Percentiles rank a stretch among this genome's conserved stretches.
Conservation (phyloP, 2,113 vertebrate genomes). For the Pseudopodoces humilis region DNA sequence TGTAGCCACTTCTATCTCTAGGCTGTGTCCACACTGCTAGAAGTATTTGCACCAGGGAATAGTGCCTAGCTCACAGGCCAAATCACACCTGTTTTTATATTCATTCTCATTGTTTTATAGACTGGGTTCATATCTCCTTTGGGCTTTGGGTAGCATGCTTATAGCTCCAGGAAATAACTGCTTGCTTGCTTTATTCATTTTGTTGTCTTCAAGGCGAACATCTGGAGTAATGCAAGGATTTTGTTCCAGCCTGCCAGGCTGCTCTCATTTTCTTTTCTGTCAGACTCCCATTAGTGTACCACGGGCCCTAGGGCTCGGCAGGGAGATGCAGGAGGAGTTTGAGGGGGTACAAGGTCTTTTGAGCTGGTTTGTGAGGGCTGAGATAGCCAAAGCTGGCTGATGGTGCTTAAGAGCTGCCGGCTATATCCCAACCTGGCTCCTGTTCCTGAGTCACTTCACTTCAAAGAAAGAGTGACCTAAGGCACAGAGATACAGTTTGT, state of each 20-base stretch:
- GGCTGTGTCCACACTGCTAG: background rate
- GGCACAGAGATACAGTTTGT: background rate
- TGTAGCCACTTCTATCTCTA: background rate
- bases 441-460: accelerated
- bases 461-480: background rate
- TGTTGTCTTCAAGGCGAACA: background rate
- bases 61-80: background rate
- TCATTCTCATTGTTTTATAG: background rate
- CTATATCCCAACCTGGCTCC: background rate
- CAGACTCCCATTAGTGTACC: background rate
- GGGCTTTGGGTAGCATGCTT: background rate
- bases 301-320: background rate
- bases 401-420: accelerated
- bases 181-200: background rate
- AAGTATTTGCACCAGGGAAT: background rate
- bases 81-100: background rate
- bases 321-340: background rate
- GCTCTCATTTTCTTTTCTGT: background rate
- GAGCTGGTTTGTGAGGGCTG: background rate
- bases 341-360: background rate
- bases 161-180: background rate
- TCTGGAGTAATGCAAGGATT: background rate
- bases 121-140: background rate
- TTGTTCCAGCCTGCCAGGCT: background rate
- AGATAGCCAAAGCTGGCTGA: background rate